These are phyloP conservation scores for Gyps fulvus DNA, from an alignment of 2,113 vertebrate species.

Conservation along the genomic window DNA sequence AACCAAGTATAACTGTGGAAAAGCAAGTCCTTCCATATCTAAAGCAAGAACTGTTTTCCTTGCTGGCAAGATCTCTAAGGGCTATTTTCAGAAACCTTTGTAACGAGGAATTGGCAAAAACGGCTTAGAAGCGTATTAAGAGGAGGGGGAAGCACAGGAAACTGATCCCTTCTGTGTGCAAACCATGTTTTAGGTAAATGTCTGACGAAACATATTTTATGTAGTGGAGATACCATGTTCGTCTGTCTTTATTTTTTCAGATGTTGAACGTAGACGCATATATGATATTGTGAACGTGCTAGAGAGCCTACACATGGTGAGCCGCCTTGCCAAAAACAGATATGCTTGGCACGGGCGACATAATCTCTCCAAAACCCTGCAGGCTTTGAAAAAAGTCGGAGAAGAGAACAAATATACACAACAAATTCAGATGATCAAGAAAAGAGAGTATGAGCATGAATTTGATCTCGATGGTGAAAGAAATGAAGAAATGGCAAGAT, in stretches of 20 bases:
- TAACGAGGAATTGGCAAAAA: background rate
- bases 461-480: constrained; percentile 72
- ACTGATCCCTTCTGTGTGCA: background rate
- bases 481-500: constrained; percentile 70
- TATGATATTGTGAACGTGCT: constrained; percentile 97
- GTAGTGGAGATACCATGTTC: background rate
- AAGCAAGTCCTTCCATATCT: background rate
- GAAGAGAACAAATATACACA: constrained; percentile 84
- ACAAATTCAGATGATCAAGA: constrained; percentile 89
- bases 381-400: constrained; percentile 81
- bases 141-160: background rate
- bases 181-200: background rate
- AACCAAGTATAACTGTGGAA: background rate
- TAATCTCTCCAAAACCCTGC: constrained; percentile 87
- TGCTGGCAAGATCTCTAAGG: background rate
- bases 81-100: background rate
- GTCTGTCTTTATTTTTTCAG: constrained; percentile 49
- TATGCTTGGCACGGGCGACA: constrained; percentile 90
- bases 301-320: constrained; percentile 97
- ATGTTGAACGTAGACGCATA: constrained; percentile 90
- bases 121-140: background rate
- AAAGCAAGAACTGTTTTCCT: background rate
- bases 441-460: constrained; percentile 75
- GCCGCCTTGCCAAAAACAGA: constrained; percentile 92
- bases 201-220: fast-evolving